Evolutionary conservation across 2,888 invertebrate genomes (phyloP), one percentile per base, ranked within the genome.

Genomic region (Apamea anceps): DNA sequence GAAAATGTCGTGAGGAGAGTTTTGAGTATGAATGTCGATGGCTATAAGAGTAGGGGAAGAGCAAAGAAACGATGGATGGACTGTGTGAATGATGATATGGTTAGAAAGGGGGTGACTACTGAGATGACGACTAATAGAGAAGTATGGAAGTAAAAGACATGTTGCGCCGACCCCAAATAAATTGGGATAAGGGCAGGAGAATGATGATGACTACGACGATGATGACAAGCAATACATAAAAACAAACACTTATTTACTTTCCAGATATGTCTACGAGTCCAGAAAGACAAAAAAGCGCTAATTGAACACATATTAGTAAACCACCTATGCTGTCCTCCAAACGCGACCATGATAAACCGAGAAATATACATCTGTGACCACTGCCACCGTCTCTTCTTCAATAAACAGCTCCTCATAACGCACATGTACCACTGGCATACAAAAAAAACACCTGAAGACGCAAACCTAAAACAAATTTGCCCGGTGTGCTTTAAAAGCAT

Each of bases 331-430:
- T 94, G 93, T n/a, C 89, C 94, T 0, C 90, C 91, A 0, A 77
- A 89, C 0, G 93, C 95, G 0, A 72, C 73, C 0, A 75, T 93
- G 0, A 85, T 96, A 0, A 94, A 95, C 79, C 86, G 94, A 0
- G 92, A 95, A 42, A 89, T 95, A 4, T 96, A 88, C 77, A 85
- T 95, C 0, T 96, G 96, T 10, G 86, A 94, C 1, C 2, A 85
- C 0, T 96, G 96, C 25, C 37, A 85, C 0, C 77, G 87, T 0
- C 70, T 96, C 8, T 96, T 95, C 86, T 96, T 96, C 84, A 95
- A 95, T 80, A 96, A 96, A 65, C 65, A 81, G 0, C 75, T 94
- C 0, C 72, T 96, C 0, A 37, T 81, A 0, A 57, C 88, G 0
- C 96, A 96, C 37, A 91, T 94, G 0, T 60, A 67, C 0, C 81